Conservation (phyloP, 2,113 vertebrate genomes). For the Ctenomys sociabilis region DNA sequence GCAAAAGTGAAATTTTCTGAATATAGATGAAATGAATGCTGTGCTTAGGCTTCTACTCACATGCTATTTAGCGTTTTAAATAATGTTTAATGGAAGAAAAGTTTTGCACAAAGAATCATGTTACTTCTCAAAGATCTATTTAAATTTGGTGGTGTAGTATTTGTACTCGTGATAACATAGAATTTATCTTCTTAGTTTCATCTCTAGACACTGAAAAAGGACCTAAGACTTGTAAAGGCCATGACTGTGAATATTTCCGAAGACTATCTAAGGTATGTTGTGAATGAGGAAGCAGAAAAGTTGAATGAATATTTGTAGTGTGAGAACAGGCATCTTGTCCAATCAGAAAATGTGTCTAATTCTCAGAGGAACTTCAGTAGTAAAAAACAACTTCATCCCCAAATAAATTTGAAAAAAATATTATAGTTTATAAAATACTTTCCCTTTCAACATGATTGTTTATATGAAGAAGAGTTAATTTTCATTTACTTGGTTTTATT, state of each 20-base stretch:
- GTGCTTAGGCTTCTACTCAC: not conserved
- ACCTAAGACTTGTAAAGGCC: slow-evolving; percentile 60
- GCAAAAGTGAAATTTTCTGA: not conserved
- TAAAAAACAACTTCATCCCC: not conserved
- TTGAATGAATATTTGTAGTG: not conserved
- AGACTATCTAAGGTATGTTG: slow-evolving; percentile 81
- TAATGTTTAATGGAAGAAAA: not conserved
- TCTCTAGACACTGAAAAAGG: slow-evolving; percentile 74
- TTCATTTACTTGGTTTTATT: slow-evolving; percentile 20
- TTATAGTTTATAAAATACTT: not conserved
- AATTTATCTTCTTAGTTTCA: slow-evolving; percentile 79
- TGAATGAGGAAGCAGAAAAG: not conserved
- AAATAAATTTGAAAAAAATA: not conserved
- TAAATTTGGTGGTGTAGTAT: slow-evolving; percentile 14
- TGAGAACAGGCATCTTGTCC: not conserved
- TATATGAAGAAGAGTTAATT: not conserved
- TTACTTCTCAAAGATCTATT: slow-evolving; percentile 21
- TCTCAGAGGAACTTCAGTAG: not conserved
- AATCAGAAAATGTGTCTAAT: not conserved
- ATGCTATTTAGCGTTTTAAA: not conserved
- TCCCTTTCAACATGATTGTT: not conserved
- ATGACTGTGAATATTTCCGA: slow-evolving; percentile 74
- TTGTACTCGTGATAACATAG: slow-evolving; percentile 69
- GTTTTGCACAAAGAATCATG: not conserved
- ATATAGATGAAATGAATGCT: not conserved